Evolutionary conservation across 30 jellyfish, hydroid and myxozoan genomes (phyloP).

Genomic region (Hydra vulgaris): DNA sequence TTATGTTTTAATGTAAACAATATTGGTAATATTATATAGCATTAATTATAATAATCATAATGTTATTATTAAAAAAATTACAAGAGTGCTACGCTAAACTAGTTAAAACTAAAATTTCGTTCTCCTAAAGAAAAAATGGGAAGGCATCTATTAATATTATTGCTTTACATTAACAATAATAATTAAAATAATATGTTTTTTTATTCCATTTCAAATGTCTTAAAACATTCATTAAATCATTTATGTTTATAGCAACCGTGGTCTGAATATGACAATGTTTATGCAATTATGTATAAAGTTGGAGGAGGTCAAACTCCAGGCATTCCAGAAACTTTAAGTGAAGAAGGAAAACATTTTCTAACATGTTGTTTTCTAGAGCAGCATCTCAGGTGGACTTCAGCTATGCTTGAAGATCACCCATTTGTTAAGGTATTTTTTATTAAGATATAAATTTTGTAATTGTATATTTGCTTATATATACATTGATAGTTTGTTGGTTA

Average conservation of each 20-base stretch:
- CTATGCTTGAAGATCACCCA: slow-evolving; percentile 67
- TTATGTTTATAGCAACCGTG: slow-evolving; percentile 61
- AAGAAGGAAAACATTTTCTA: slow-evolving; percentile 80
- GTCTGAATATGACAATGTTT: slow-evolving; percentile 60
- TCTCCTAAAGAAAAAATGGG: too few relatives aligned
- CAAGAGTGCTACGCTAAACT: too few relatives aligned
- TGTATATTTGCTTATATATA: not conserved
- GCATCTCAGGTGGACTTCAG: slow-evolving; percentile 66
- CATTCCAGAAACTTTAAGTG: slow-evolving; percentile 74
- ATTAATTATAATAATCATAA: too few relatives aligned
- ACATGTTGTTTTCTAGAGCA: slow-evolving; percentile 55
- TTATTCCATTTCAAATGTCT: too few relatives aligned
- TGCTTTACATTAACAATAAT: too few relatives aligned
- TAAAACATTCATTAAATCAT: not conserved
- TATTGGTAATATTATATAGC: too few relatives aligned
- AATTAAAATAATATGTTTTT: too few relatives aligned
- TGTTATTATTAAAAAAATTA: too few relatives aligned
- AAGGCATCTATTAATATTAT: too few relatives aligned
- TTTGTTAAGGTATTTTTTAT: slow-evolving; percentile 55
- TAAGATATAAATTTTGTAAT: not conserved
- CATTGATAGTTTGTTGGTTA: too few relatives aligned
- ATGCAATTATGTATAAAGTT: slow-evolving; percentile 59
- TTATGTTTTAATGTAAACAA: too few relatives aligned
- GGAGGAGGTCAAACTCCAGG: slow-evolving; percentile 72
- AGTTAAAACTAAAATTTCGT: too few relatives aligned